Percentiles rank a stretch among this genome's conserved stretches.
phyloP scores from a whole-genome alignment of 2,113 vertebrate genomes.

The Trogon surrucura region DNA sequence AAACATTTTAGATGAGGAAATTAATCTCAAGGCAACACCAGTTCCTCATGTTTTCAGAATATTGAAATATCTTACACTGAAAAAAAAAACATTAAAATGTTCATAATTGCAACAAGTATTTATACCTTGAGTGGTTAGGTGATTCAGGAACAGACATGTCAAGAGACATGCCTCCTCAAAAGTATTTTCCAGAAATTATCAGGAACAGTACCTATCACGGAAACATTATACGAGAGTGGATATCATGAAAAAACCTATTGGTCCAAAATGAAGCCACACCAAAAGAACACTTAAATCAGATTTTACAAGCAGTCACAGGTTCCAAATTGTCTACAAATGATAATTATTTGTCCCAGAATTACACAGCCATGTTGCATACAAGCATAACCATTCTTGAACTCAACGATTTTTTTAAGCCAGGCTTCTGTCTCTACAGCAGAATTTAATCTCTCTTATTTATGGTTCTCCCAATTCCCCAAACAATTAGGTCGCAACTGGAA shows the following conservation, averaged over 20 bases:
- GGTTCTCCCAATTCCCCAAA: slow-evolving; percentile 64
- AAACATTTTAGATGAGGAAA: neutral
- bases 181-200: neutral
- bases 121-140: neutral
- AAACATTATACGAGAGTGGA: neutral
- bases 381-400: neutral
- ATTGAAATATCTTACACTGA: neutral
- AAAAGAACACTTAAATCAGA: neutral
- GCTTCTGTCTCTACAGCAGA: slow-evolving; percentile 31
- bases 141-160: neutral
- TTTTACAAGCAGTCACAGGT: neutral
- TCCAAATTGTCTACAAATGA: neutral
- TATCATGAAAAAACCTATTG: neutral
- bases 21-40: neutral
- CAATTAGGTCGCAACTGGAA: slow-evolving; percentile 61
- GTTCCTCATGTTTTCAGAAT: neutral
- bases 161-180: neutral
- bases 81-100: neutral
- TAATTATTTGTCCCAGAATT: neutral
- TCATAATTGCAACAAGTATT: neutral
- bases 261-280: neutral
- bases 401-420: neutral
- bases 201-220: neutral
- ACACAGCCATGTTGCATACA: neutral
- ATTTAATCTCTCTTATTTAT: slow-evolving; percentile 80